Conservation (phyloP, 2,113 vertebrate species). For the Sula dactylatra region DNA sequence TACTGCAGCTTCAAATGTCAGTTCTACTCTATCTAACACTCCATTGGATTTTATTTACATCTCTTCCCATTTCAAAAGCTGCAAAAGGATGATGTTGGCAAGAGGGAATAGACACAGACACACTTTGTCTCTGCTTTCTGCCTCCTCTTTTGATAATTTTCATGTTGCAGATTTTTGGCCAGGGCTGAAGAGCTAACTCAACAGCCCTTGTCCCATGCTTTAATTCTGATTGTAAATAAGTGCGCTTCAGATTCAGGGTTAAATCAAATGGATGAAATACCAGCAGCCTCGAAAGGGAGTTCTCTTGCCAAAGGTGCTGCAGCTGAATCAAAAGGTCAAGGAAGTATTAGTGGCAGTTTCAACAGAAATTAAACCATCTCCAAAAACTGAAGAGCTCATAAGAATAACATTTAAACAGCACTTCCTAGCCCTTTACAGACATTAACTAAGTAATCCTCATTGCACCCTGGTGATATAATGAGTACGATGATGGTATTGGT, state of each 20-base stretch:
- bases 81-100: background rate
- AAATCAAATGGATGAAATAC: constrained; percentile 15
- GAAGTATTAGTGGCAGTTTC: constrained; percentile 11
- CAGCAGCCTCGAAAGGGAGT: background rate
- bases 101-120: background rate
- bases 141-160: background rate
- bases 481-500: background rate
- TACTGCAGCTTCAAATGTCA: constrained; percentile 81
- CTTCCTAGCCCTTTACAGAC: background rate
- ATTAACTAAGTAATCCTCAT: constrained; percentile 3
- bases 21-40: constrained; percentile 67
- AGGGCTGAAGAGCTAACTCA: background rate
- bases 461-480: background rate
- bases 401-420: constrained; percentile 42
- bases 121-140: background rate
- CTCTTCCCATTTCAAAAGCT: constrained; percentile 17
- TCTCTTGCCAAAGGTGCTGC: constrained; percentile 9
- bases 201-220: background rate
- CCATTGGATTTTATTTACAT: constrained; percentile 69
- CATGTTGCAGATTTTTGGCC: background rate
- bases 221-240: constrained; percentile 36
- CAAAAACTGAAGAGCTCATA: background rate
- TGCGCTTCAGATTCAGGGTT: background rate
- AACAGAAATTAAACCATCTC: background rate
- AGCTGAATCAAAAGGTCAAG: constrained; percentile 56